Conservation (phyloP, 2,797 vertebrate species). For the Enoplosus armatus region DNA sequence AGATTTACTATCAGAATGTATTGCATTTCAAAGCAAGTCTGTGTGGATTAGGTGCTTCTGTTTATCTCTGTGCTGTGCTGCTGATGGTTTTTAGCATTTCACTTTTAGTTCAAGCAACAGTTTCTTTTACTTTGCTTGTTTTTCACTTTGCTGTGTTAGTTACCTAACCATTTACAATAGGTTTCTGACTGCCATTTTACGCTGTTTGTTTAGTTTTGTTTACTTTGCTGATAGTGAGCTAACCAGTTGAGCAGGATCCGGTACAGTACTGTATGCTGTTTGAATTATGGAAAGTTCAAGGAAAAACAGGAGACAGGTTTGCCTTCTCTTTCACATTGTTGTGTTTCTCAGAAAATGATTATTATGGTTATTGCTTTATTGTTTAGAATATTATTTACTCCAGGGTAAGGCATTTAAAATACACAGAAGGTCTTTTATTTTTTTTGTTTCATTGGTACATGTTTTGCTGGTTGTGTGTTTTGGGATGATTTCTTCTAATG, state of each 20-base stretch:
- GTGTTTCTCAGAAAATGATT: background rate
- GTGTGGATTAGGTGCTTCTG: slow-evolving; percentile 15
- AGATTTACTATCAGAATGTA: slow-evolving; percentile 18
- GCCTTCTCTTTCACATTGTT: slow-evolving; percentile 26
- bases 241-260: slow-evolving; percentile 76
- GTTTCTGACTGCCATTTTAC: slow-evolving; percentile 21
- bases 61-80: slow-evolving; percentile 34
- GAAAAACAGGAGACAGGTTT: slow-evolving; percentile 53
- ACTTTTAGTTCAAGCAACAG: slow-evolving; percentile 24
- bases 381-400: slow-evolving; percentile 10
- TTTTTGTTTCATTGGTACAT: background rate
- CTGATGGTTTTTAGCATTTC: slow-evolving; percentile 18
- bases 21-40: slow-evolving; percentile 15
- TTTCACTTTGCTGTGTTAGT: slow-evolving; percentile 20
- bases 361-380: background rate
- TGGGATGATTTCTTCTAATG: slow-evolving; percentile 27
- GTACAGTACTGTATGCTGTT: slow-evolving; percentile 34
- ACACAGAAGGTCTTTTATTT: background rate
- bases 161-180: slow-evolving; percentile 4
- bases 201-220: slow-evolving; percentile 74
- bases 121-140: slow-evolving; percentile 29
- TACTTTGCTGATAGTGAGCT: slow-evolving; percentile 67
- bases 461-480: slow-evolving; percentile 27
- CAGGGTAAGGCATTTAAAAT: background rate
- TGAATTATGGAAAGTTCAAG: slow-evolving; percentile 61